phyloP scores from a whole-genome alignment of 2,888 invertebrate species.

The Colletes collaris region DNA sequence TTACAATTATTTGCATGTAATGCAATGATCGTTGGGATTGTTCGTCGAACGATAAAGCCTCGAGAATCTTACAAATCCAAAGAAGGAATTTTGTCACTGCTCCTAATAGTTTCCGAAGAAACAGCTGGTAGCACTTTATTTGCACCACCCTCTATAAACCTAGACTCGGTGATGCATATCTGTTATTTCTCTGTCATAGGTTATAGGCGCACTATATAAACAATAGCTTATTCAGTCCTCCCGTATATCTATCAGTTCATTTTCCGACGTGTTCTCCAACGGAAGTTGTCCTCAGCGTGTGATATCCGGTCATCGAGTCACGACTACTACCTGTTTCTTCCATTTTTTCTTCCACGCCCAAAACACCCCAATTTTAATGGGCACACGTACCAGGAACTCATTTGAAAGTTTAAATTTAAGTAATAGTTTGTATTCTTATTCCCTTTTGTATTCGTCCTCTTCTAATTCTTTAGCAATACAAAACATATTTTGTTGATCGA shows the following conservation, averaged over 20 bases:
- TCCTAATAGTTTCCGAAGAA: too few species aligned
- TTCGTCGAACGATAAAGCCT: too few species aligned
- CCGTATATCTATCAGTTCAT: slow-evolving; percentile 49
- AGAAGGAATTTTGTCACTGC: too few species aligned
- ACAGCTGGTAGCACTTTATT: too few species aligned
- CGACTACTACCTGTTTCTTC: not conserved
- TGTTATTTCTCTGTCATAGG: slow-evolving; percentile 57
- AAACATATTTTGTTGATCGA: not conserved
- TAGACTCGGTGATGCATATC: slow-evolving; percentile 42
- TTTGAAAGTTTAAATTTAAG: too few species aligned
- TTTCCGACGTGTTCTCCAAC: slow-evolving; percentile 38
- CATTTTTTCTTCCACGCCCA: not conserved
- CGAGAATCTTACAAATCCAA: too few species aligned
- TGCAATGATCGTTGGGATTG: too few species aligned
- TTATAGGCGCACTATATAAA: slow-evolving; percentile 58
- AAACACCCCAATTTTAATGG: not conserved
- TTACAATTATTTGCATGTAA: too few species aligned
- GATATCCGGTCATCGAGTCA: slow-evolving; percentile 1
- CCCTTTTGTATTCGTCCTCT: not conserved
- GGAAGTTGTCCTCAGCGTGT: slow-evolving; percentile 9
- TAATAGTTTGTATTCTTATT: not conserved
- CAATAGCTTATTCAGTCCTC: slow-evolving; percentile 36
- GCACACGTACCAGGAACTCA: not conserved
- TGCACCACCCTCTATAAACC: not conserved
- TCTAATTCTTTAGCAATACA: not conserved